Base-by-base conservation (phyloP, 2,888 invertebrate species). In the Neocrepidodera transversa region DNA sequence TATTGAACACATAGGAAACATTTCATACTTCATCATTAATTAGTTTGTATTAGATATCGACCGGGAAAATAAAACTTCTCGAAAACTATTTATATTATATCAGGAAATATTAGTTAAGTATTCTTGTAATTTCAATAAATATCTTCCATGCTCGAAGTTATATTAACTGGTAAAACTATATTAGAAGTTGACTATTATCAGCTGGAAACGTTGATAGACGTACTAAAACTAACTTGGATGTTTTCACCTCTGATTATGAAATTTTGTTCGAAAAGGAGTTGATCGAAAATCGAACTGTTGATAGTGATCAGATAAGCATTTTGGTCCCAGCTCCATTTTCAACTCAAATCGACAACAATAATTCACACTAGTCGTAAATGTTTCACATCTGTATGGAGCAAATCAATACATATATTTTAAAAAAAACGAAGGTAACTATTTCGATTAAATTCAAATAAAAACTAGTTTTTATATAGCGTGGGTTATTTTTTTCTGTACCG, bases 11-110 rank as follows among this genome's bases (percentile, higher is more conserved):
- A 16, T 10, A 10, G 14, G 11, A 43, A n/a, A 35, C 32, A 53
- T 32, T 35, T 43, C 32, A 53, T 43, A 53, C 53, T 53, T 23
- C 30, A 42, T n/a, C n/a, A n/a, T n/a, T n/a, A n/a, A n/a, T n/a
- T n/a, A n/a, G n/a, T n/a, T n/a, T n/a, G n/a, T n/a, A n/a, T n/a
- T n/a, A n/a, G n/a, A n/a, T n/a, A n/a, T n/a, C n/a, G n/a, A n/a
- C n/a, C n/a, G n/a, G n/a, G n/a, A n/a, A n/a, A n/a, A n/a, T n/a
- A n/a, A n/a, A n/a, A n/a, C n/a, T n/a, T n/a, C n/a, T n/a, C n/a
- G n/a, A n/a, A n/a, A n/a, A n/a, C n/a, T n/a, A n/a, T n/a, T n/a
- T n/a, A n/a, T n/a, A n/a, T n/a, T n/a, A n/a, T n/a, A n/a, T n/a
- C n/a, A n/a, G n/a, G n/a, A n/a, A n/a, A n/a, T n/a, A n/a, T n/a